phyloP scores from a whole-genome alignment of 2,797 vertebrate genomes.

The Enteromius anoplus region DNA sequence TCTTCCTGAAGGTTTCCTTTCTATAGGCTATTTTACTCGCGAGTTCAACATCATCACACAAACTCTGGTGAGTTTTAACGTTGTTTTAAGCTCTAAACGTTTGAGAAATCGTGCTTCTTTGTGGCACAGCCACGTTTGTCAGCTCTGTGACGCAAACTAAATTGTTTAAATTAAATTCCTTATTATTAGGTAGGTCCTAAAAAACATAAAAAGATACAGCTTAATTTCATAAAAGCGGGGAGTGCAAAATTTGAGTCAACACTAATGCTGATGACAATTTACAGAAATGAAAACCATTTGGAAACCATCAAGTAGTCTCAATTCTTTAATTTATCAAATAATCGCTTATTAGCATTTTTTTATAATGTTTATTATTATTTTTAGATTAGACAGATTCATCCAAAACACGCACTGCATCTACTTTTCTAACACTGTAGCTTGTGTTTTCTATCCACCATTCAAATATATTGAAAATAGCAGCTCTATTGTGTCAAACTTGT shows the following conservation, averaged over 20 bases:
- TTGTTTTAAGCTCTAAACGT: neutral
- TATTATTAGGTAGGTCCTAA: neutral
- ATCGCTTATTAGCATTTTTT: too few species aligned
- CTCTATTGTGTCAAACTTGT: neutral
- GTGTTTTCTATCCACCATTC: neutral
- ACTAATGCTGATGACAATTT: neutral
- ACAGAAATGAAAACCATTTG: neutral
- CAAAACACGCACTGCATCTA: neutral
- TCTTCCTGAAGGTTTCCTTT: neutral
- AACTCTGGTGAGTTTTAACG: neutral
- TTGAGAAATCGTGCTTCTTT: neutral
- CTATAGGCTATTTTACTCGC: neutral
- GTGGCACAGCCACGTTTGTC: neutral
- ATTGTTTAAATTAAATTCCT: neutral
- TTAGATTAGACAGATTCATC: neutral
- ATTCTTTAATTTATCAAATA: neutral
- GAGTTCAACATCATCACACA: neutral
- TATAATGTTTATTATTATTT: too few species aligned
- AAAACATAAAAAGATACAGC: neutral
- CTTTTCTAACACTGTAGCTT: neutral
- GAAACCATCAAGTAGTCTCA: neutral
- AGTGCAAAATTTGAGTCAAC: neutral
- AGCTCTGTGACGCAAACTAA: neutral
- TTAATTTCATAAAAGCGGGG: neutral
- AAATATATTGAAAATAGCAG: neutral